Evolutionary conservation across 2,888 invertebrate genomes (phyloP), one percentile per base, ranked within the genome.

Genomic region (Tipula confusa): DNA sequence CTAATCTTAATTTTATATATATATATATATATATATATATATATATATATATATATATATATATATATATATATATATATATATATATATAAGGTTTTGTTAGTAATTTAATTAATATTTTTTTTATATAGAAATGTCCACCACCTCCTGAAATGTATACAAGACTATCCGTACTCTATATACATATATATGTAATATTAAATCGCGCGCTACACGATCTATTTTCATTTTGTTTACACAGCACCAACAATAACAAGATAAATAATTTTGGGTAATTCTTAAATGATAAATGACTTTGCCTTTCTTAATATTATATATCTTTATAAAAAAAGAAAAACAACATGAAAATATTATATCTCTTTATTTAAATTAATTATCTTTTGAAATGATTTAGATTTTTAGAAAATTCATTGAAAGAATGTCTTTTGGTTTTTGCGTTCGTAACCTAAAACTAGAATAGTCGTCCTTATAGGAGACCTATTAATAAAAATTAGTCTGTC

Each of bases 1-100:
- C 64, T 64, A 64, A 64, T 64, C 64, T 64, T 64, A 64, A 64
- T 64, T 64, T n/a, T n/a, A n/a, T n/a, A n/a, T n/a, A n/a, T n/a
- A n/a, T n/a, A n/a, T n/a, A n/a, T n/a, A n/a, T n/a, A n/a, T n/a
- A n/a, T n/a, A n/a, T n/a, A n/a, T n/a, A n/a, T n/a, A n/a, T n/a
- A n/a, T n/a, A n/a, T n/a, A n/a, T n/a, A n/a, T n/a, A n/a, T n/a
- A n/a, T n/a, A n/a, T n/a, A n/a, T n/a, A n/a, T n/a, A n/a, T n/a
- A n/a, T n/a, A n/a, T n/a, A n/a, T n/a, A n/a, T n/a, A n/a, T n/a
- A n/a, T n/a, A n/a, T n/a, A n/a, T n/a, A n/a, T n/a, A n/a, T n/a
- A n/a, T n/a, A n/a, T n/a, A 64, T 64, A 43, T 43, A 64, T 64
- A 64, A 64, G 64, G 64, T 64, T 64, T 64, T 64, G 64, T 64